phyloP scores from a whole-genome alignment of 2,113 vertebrate genomes.

The Gorsachius goisagi region DNA sequence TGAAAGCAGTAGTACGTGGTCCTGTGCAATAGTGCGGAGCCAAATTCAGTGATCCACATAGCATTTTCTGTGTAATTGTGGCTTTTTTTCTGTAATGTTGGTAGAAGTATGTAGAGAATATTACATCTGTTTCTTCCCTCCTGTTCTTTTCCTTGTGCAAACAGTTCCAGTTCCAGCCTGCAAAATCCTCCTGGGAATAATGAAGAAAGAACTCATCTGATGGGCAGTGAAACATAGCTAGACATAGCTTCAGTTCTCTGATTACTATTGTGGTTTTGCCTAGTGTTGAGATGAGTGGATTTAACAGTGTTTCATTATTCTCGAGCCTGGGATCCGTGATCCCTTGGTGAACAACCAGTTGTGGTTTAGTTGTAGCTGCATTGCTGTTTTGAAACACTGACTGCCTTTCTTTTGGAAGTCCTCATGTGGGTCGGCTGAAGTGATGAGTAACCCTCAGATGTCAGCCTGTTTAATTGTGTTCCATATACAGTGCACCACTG shows the following conservation, averaged over 20 bases:
- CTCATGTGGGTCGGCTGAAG: background rate
- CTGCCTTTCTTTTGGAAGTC: conserved; percentile 24
- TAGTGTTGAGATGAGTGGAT: background rate
- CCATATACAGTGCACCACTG: background rate
- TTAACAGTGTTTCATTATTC: background rate
- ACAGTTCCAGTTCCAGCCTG: conserved; percentile 61
- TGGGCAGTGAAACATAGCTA: conserved; percentile 49
- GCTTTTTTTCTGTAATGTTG: background rate
- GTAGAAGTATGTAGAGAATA: background rate
- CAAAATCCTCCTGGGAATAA: conserved; percentile 13
- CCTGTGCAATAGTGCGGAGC: background rate
- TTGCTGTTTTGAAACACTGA: background rate
- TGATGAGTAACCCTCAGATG: background rate
- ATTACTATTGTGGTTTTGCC: background rate
- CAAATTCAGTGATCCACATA: background rate
- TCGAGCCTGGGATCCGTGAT: background rate
- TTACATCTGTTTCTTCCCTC: background rate
- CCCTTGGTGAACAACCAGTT: background rate
- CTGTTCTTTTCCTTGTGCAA: background rate
- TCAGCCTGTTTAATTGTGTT: background rate
- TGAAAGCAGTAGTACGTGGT: background rate
- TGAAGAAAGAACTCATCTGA: conserved; percentile 66
- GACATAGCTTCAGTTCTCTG: background rate
- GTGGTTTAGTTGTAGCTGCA: background rate
- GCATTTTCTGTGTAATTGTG: background rate